Conservation (phyloP, 2,888 invertebrate species). For the Lysandra coridon region DNA sequence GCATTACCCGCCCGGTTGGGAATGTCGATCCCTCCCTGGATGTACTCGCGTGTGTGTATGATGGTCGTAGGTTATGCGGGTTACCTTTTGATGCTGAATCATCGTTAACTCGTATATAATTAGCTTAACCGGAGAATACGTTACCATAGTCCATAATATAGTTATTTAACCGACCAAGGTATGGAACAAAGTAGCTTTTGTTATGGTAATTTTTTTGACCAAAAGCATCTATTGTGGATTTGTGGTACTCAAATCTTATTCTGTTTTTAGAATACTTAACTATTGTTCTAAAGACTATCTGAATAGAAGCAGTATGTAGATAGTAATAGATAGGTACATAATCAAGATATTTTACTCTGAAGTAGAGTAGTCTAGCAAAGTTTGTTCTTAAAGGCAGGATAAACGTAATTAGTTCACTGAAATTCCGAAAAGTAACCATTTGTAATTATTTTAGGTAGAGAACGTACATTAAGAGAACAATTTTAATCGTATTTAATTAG, state of each 20-base stretch:
- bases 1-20: conserved; percentile 56
- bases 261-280: not conserved
- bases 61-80: conserved; percentile 44
- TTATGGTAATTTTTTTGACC: not conserved
- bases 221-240: not conserved
- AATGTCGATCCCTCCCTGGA: conserved; percentile 47
- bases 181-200: not conserved
- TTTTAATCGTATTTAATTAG: conserved; percentile 5
- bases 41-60: conserved; percentile 6
- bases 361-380: too few relatives aligned
- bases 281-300: too few relatives aligned
- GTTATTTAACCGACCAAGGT: conserved; percentile 36
- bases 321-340: too few relatives aligned
- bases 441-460: not conserved
- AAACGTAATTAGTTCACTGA: not conserved
- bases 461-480: not conserved
- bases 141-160: not conserved
- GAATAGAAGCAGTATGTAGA: too few relatives aligned
- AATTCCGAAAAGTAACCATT: not conserved
- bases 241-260: not conserved
- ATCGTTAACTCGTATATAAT: conserved; percentile 51
- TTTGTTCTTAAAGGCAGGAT: not conserved
- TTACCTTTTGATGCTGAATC: conserved; percentile 62
- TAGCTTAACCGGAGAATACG: conserved; percentile 18
- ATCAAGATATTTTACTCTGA: too few relatives aligned